Evolutionary conservation across 2,797 vertebrate genomes (phyloP).

Genomic region (Decapterus maruadsi): DNA sequence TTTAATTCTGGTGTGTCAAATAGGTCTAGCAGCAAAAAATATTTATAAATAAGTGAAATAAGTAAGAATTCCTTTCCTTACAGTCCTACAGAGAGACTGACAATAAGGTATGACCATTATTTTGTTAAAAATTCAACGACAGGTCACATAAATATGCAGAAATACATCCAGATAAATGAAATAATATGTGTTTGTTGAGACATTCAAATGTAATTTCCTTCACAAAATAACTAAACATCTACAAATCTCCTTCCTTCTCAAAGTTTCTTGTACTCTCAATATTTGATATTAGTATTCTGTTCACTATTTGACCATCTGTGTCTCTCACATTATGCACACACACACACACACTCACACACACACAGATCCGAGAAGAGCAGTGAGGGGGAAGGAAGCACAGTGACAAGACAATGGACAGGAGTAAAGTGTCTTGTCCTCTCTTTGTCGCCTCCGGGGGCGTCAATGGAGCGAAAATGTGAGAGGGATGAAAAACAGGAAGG

Average conservation of each 20-base stretch:
- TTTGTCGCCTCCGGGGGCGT: conserved; percentile 35
- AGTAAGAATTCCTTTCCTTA: neutral
- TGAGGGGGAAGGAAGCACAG: conserved; percentile 52
- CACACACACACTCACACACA: conserved; percentile 6
- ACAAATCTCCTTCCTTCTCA: neutral
- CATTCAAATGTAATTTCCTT: neutral
- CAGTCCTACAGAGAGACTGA: neutral
- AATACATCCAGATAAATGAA: neutral
- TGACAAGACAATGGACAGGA: conserved; percentile 56
- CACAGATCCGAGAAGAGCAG: conserved; percentile 32
- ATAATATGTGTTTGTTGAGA: neutral
- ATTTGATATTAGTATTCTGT: conserved; percentile 32
- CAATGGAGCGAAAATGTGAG: conserved; percentile 45
- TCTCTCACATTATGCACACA: conserved; percentile 14
- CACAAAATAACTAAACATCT: no score
- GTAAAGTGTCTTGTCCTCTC: conserved; percentile 46
- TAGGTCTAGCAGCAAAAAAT: neutral
- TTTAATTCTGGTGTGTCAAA: no score
- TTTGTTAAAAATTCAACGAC: neutral
- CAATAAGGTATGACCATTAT: no score
- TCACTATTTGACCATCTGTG: conserved; percentile 43
- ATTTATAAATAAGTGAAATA: neutral
- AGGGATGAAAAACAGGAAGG: conserved; percentile 59
- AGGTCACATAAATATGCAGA: neutral
- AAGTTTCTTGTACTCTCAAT: neutral